Base-by-base conservation (phyloP, 2,113 vertebrate species). In the Ictidomys tridecemlineatus region DNA sequence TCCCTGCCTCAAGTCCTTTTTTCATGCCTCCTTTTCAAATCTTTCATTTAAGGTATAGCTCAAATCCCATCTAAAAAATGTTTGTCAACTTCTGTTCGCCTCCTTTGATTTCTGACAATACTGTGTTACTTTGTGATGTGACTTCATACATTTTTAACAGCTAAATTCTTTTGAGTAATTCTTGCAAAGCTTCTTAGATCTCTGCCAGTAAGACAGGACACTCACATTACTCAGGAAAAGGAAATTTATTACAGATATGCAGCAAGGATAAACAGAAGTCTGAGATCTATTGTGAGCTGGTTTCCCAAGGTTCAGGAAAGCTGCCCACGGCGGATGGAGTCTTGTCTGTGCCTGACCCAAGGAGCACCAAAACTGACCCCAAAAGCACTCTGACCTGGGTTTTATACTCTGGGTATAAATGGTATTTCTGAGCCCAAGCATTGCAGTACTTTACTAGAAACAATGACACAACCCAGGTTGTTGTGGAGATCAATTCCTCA, bases 101-200 rank as follows among this genome's bases (percentile, higher is more conserved):
- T n/a, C 4, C 39, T 79, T 70, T 80, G 65, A 92, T 80, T 90
- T 93, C 74, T 74, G 91, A 74, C n/a, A 73, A 80, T 72, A 91
- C 12, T 1, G 53, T 28, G 73, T 39, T 88, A 39, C 37, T 69
- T 84, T 91, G 77, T 93, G 77, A 67, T 73, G 53, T 30, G 69
- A 72, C 58, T 85, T 53, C 79, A 69, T 61, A 91, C 32, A 82
- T 56, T 85, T 83, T 96, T 85, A 90, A 84, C 7, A 86, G 32
- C 45, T 92, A 90, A 96, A 85, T 48, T 93, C 70, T 32, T 45
- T 45, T 70, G 26, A 85, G 18, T 28, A 80, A 88, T 85, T 92
- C 51, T 79, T 96, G 78, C 11, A 76, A 69, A 56, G n/a, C 10
- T 67, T 89, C 78, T 53, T 69, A 58, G 78, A 37, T 22, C 16